These are phyloP conservation scores for Danaus plexippus DNA, from an alignment of 1,140 invertebrate genomes.

Conservation along the genomic window DNA sequence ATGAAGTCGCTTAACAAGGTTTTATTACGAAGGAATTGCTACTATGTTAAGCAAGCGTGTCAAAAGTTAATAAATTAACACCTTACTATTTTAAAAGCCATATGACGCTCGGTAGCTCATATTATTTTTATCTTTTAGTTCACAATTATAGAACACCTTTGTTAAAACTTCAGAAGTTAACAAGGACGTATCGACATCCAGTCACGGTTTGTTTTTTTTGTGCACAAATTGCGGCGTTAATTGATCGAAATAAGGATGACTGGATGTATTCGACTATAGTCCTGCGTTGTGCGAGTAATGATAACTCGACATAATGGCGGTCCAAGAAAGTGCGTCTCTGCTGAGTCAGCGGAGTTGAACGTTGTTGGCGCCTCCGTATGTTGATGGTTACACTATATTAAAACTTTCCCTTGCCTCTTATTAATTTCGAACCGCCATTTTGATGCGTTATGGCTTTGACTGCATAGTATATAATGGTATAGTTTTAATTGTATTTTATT, in stretches of 20 bases:
- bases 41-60: background rate
- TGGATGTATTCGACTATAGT: conserved; percentile 37
- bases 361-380: conserved; percentile 43
- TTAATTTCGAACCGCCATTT: conserved; percentile 2
- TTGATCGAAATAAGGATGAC: conserved; percentile 53
- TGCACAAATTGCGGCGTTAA: conserved; percentile 55
- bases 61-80: too few species aligned
- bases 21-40: background rate
- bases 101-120: conserved; percentile 18
- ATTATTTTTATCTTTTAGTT: conserved; percentile 19
- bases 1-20: too few species aligned
- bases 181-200: conserved; percentile 51
- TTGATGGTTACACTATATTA: conserved; percentile 9
- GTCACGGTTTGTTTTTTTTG: conserved; percentile 44
- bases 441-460: conserved; percentile 1
- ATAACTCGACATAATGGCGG: conserved; percentile 48
- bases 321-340: conserved; percentile 42
- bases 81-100: conserved; percentile 3
- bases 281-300: conserved; percentile 60
- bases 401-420: conserved; percentile 15
- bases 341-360: conserved; percentile 63
- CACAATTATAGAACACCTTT: conserved; percentile 27
- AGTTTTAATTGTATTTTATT: too few species aligned
- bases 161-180: conserved; percentile 43
- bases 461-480: too few species aligned